Base-by-base conservation (phyloP, 1,140 invertebrate genomes). In the Stegodyphus mimosarum region DNA sequence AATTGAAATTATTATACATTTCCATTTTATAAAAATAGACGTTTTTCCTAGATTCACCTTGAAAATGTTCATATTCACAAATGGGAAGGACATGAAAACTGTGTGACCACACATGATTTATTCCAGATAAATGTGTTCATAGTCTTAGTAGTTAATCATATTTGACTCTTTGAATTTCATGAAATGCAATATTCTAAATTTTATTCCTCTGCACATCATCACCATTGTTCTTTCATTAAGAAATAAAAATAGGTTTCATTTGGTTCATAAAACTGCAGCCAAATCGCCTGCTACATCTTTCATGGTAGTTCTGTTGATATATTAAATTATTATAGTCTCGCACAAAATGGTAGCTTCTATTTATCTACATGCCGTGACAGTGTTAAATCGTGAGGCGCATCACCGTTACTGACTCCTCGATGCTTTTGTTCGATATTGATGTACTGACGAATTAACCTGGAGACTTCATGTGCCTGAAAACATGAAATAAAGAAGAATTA, bases 381-480 rank as follows among this genome's bases (percentile, higher is more conserved):
- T 11, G 86, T 87, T n/a, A 87, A 15, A 17, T 83, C 79, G 48
- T 81, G 86, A 0, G 86, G 78, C 0, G 72, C 73, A 50, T 75
- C 79, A 7, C 78, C 86, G 48, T 79, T 86, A n/a, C 66, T 78
- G n/a, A 86, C 70, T 60, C 83, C 83, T 63, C 83, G 67, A 73
- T 86, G 83, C 15, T 73, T 86, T 79, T 95, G 94, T 88, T 95
- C 95, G 91, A 96, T 94, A 84, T 95, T 96, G 89, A 99, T 98
- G 91, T 99, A 99, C 90, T 99, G 98, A 17, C 96, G 93, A 88
- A 99, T 98, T 79, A 99, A 93, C 87, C 97, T 93, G 11, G 97
- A 97, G 87, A 99, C 98, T 88, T 92, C 92, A 53, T 91, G 90
- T 67, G 91, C 92, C 91, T 92, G 88, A 79, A 73, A 85, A 83